Evolutionary conservation across 1,140 invertebrate species (phyloP).

Genomic region (Diuraphis noxia): DNA sequence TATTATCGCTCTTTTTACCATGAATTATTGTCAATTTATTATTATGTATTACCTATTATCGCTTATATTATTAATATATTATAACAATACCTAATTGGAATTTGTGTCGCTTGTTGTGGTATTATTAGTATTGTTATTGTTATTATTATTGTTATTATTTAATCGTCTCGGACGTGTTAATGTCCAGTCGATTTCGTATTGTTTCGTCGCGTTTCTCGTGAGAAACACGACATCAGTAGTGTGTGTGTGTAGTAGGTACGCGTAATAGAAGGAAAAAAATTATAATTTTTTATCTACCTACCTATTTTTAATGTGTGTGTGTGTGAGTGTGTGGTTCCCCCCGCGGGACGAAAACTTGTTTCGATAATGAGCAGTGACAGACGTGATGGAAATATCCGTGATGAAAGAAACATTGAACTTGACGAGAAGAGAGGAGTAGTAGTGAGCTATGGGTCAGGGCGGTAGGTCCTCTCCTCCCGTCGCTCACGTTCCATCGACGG

Average conservation of each 20-base stretch:
- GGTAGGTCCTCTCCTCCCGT: not conserved
- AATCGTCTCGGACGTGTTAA: not conserved
- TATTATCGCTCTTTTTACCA: not conserved
- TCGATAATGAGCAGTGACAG: constrained; percentile 40
- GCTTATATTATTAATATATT: no score
- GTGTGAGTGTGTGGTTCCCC: constrained; percentile 1
- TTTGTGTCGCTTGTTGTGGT: not conserved
- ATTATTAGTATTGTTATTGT: not conserved
- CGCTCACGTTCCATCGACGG: not conserved
- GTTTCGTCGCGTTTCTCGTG: not conserved
- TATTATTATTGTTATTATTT: not conserved
- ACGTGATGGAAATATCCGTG: constrained; percentile 36
- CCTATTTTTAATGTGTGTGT: not conserved
- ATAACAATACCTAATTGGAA: not conserved
- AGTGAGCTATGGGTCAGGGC: constrained; percentile 15
- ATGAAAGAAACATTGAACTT: constrained; percentile 31
- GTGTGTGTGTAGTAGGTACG: not conserved
- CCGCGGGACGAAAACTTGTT: constrained; percentile 26
- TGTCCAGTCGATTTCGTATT: not conserved
- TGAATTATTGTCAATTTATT: not conserved
- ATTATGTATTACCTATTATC: not conserved
- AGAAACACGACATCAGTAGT: not conserved
- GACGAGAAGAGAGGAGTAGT: not conserved
- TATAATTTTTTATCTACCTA: not conserved
- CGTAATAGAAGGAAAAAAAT: not conserved